phyloP scores from a whole-genome alignment of 2,113 vertebrate genomes.

The Arothron firmamentum region DNA sequence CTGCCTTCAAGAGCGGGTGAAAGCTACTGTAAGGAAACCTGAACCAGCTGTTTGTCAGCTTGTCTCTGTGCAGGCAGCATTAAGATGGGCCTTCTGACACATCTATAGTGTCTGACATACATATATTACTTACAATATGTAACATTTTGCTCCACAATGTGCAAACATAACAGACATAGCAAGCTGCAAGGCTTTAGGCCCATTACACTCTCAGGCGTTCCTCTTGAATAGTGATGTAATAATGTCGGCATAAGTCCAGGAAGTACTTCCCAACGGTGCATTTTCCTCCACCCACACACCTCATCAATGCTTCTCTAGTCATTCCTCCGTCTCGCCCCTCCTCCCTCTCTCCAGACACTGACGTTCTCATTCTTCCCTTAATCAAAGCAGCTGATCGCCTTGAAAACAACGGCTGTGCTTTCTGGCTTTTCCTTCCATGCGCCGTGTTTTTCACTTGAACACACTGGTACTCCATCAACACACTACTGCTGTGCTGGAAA shows the following conservation, averaged over 20 bases:
- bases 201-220: conserved; percentile 41
- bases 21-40: conserved; percentile 31
- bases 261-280: conserved; percentile 56
- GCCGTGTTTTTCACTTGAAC: conserved; percentile 39
- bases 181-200: background rate
- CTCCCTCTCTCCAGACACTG: conserved; percentile 13
- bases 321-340: conserved; percentile 8
- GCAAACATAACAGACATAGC: background rate
- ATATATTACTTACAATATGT: no score
- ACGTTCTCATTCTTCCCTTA: conserved; percentile 24
- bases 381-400: conserved; percentile 10
- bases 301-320: conserved; percentile 27
- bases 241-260: conserved; percentile 49
- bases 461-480: conserved; percentile 39
- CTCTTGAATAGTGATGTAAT: conserved; percentile 59
- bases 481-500: conserved; percentile 31
- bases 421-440: conserved; percentile 33
- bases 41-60: conserved; percentile 50
- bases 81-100: background rate
- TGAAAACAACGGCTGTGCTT: background rate
- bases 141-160: no score
- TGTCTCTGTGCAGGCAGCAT: background rate
- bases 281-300: conserved; percentile 51
- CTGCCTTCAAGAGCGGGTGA: conserved; percentile 46
- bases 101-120: no score